Evolutionary conservation across 2,888 invertebrate genomes (phyloP), one percentile per base, ranked within the genome.

Genomic region (Desoria tigrina): DNA sequence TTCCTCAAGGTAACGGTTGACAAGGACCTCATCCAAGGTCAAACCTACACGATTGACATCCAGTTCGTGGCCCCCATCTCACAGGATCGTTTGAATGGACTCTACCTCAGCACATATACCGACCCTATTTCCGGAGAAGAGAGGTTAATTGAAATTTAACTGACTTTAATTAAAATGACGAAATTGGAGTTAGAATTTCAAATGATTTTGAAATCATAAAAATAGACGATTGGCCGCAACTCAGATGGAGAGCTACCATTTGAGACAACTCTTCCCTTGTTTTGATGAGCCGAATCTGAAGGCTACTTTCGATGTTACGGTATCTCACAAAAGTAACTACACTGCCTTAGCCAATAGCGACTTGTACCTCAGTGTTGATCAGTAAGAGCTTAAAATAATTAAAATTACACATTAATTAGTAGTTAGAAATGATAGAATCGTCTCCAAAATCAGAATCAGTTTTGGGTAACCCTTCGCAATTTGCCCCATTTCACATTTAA

Each of bases 161-260:
- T n/a, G n/a, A n/a, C n/a, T n/a, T n/a, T n/a, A 11, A 14, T 26
- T 1, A 7, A 42, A 42, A 18, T 2, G 27, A n/a, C 53, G 37
- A 16, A n/a, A n/a, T n/a, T n/a, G n/a, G n/a, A n/a, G n/a, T n/a
- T n/a, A n/a, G n/a, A 24, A 39, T 49, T 49, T 26, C n/a, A 57
- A 32, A 28, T 9, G 21, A 49, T 60, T 26, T 28, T 51, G 4
- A 37, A 1, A 27, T n/a, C n/a, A n/a, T n/a, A n/a, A n/a, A n/a
- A n/a, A n/a, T 27, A 70, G 69, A 28, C 62, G 54, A 2, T 9
- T 63, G 39, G 71, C 71, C 14, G 66, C 64, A 23, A 71, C 71
- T 4, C 66, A 68, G 27, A 63, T 68, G 53, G 63, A 68, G 42
- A n/a, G 45, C 23, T 60, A 66, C 2, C 56, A 64, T 28, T 65